Conservation (phyloP, 2,797 vertebrate genomes). For the Fratercula arctica region DNA sequence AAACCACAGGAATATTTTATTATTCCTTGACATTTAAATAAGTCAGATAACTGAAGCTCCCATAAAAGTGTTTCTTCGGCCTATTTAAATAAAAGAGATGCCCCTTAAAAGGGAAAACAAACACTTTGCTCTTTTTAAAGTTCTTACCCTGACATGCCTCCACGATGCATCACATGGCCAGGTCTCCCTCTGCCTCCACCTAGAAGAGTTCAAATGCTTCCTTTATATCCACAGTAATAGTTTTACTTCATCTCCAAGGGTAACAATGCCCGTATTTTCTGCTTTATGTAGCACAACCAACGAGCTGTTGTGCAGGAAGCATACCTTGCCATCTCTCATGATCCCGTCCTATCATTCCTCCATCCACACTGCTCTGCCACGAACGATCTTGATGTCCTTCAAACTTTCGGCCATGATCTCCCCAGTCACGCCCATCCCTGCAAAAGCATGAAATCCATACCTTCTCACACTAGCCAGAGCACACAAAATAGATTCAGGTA, state of each 20-base stretch:
- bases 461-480: background rate
- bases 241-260: background rate
- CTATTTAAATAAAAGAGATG: background rate
- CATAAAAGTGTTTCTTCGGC: background rate
- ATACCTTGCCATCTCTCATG: conserved; percentile 76
- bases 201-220: background rate
- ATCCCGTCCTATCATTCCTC: conserved; percentile 64
- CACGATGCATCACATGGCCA: conserved; percentile 86
- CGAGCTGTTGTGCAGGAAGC: background rate
- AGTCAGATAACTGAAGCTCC: background rate
- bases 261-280: background rate
- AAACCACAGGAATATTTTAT: background rate
- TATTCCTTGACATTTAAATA: background rate
- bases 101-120: background rate
- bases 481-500: background rate
- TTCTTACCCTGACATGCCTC: conserved; percentile 90
- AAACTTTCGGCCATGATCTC: conserved; percentile 87
- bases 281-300: background rate
- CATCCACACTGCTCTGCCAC: conserved; percentile 71
- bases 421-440: conserved; percentile 92
- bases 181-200: conserved; percentile 88
- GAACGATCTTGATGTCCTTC: conserved; percentile 82
- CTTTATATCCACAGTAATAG: background rate
- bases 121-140: background rate
- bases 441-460: background rate